A percentile compares a stretch with the other conserved stretches of the same genome.
These are phyloP conservation scores for Euwallacea similis DNA, from an alignment of 1,140 invertebrate genomes.

Conservation along the genomic window DNA sequence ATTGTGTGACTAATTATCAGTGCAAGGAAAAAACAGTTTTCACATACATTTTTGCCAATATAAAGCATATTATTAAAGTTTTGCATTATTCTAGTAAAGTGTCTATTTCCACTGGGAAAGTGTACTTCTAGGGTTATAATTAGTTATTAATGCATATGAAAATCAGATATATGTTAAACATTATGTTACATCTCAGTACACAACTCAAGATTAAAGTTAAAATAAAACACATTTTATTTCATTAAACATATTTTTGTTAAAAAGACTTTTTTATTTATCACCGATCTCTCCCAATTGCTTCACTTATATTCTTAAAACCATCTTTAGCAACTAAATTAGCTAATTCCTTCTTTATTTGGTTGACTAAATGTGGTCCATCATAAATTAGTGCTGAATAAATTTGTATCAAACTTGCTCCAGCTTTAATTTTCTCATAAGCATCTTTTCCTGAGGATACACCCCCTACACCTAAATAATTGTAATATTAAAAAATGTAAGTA, in stretches of 20 bases:
- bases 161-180: conserved; percentile 67
- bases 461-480: conserved; percentile 73
- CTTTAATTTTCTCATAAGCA: conserved; percentile 90
- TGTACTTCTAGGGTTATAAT: conserved; percentile 62
- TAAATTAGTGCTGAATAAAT: conserved; percentile 88
- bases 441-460: conserved; percentile 82
- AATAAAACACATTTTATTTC: not conserved
- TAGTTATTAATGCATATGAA: conserved; percentile 62
- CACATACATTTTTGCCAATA: conserved; percentile 71
- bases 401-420: conserved; percentile 87
- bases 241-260: conserved; percentile 2
- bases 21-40: conserved; percentile 70
- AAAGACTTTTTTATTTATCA: not conserved
- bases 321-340: conserved; percentile 63
- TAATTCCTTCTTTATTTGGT: conserved; percentile 83
- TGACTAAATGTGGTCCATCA: conserved; percentile 76
- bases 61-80: conserved; percentile 82
- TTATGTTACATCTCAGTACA: conserved; percentile 58
- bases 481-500: conserved; percentile 4
- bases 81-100: conserved; percentile 77
- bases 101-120: conserved; percentile 60
- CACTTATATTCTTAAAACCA: conserved; percentile 61
- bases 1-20: conserved; percentile 79
- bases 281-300: conserved; percentile 62
- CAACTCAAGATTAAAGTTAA: conserved; percentile 23